A percentile compares a stretch with the other conserved stretches of the same genome.
These are phyloP conservation scores for Collichthys lucidus DNA, from an alignment of 2,113 vertebrate species.

Conservation along the genomic window DNA sequence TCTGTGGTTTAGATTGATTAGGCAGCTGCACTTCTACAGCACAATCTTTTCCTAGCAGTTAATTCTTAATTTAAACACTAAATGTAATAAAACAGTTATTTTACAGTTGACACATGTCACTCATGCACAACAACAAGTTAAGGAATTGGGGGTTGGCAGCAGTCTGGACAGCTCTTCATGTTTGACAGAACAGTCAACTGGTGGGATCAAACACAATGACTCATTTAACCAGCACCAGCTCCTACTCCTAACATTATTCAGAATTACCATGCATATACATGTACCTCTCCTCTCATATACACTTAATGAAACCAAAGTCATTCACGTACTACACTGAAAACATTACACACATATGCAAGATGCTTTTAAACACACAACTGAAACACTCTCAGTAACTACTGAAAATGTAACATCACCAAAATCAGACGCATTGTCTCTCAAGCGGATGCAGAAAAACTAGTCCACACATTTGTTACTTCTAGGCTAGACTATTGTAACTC, in stretches of 20 bases:
- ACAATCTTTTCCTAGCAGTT: background rate
- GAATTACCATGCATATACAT: too few species aligned
- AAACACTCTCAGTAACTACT: too few species aligned
- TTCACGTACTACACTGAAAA: too few species aligned
- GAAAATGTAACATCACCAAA: too few species aligned
- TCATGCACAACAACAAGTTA: background rate
- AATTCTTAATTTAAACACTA: background rate
- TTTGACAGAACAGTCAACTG: constrained; percentile 41
- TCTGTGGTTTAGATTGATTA: background rate
- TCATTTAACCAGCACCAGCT: constrained; percentile 48
- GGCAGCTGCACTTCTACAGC: background rate
- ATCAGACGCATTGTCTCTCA: too few species aligned
- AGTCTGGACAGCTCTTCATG: constrained; percentile 19
- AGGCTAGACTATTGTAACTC: too few species aligned
- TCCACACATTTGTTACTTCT: too few species aligned
- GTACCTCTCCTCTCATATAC: too few species aligned
- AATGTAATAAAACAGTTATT: background rate
- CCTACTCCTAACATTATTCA: background rate
- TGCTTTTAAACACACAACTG: too few species aligned
- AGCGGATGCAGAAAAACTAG: too few species aligned
- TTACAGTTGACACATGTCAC: background rate
- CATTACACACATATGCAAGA: too few species aligned
- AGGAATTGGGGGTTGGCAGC: constrained; percentile 27
- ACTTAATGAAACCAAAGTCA: too few species aligned
- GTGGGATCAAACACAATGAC: constrained; percentile 60